Evolutionary conservation across 1,140 invertebrate species (phyloP).

Genomic region (Drosophila leontia): DNA sequence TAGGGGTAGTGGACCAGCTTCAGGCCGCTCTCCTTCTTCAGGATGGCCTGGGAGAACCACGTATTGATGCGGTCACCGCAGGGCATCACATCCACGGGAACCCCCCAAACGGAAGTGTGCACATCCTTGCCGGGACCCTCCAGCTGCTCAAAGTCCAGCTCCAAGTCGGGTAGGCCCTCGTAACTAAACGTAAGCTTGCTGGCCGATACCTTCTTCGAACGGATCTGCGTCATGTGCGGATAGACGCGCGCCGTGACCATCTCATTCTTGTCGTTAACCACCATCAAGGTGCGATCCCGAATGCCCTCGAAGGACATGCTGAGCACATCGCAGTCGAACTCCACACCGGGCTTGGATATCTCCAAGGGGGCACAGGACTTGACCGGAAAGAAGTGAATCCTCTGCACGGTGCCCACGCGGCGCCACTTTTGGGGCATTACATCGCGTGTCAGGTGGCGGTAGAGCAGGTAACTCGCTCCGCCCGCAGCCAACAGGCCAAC

Average conservation of each 20-base stretch:
- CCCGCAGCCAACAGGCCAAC: constrained; percentile 58
- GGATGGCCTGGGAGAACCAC: constrained; percentile 87
- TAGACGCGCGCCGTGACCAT: constrained; percentile 86
- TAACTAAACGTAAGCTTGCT: constrained; percentile 83
- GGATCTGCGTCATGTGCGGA: constrained; percentile 86
- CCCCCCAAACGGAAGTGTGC: constrained; percentile 85
- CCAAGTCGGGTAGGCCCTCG: constrained; percentile 86
- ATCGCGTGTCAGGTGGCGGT: constrained; percentile 66
- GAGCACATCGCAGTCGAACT: constrained; percentile 85
- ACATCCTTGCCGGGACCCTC: constrained; percentile 71
- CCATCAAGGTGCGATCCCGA: constrained; percentile 86
- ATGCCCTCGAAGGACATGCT: constrained; percentile 85
- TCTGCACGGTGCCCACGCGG: constrained; percentile 86
- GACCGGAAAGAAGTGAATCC: constrained; percentile 86
- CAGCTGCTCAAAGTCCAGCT: constrained; percentile 83
- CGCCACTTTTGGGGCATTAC: constrained; percentile 74
- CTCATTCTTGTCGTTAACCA: constrained; percentile 85
- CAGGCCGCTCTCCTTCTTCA: constrained; percentile 86
- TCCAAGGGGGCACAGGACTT: constrained; percentile 86
- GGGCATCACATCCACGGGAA: constrained; percentile 86
- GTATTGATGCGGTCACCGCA: constrained; percentile 88
- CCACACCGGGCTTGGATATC: constrained; percentile 54
- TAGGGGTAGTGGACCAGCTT: constrained; percentile 87
- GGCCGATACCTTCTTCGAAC: constrained; percentile 77
- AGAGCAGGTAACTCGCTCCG: constrained; percentile 60